These are phyloP conservation scores for Diadegma fenestrale DNA, from an alignment of 2,888 invertebrate species.

Conservation along the genomic window DNA sequence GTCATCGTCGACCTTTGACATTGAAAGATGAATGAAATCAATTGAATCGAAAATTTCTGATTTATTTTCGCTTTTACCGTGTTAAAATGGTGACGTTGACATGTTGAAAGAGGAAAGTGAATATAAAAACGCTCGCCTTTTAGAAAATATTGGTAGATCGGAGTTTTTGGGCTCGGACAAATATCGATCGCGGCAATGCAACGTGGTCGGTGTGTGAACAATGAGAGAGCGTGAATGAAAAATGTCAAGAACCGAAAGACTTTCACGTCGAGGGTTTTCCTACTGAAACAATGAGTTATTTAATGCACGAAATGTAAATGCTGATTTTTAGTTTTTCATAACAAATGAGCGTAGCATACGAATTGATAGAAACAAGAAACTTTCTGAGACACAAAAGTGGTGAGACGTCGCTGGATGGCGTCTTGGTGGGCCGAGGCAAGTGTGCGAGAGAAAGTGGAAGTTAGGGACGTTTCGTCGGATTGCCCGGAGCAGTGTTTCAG, in stretches of 20 bases:
- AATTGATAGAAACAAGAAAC: conserved; percentile 59
- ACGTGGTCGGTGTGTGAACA: background rate
- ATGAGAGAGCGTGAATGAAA: background rate
- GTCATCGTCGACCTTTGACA: too few relatives aligned
- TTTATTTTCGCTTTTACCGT: background rate
- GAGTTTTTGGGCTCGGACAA: background rate
- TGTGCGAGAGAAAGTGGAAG: conserved; percentile 22
- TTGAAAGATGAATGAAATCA: too few relatives aligned
- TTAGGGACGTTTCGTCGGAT: conserved; percentile 36
- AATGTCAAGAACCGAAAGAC: background rate
- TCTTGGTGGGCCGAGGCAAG: background rate
- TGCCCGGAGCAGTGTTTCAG: conserved; percentile 55
- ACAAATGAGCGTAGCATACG: conserved; percentile 14
- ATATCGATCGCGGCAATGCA: background rate
- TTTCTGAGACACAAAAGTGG: conserved; percentile 22
- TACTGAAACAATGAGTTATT: background rate
- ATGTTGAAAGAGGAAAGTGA: background rate
- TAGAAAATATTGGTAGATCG: background rate
- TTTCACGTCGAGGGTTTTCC: background rate
- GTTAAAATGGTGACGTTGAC: background rate
- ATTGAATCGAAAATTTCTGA: too few relatives aligned
- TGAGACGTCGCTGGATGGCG: conserved; percentile 1
- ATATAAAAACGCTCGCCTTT: background rate
- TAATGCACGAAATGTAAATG: background rate
- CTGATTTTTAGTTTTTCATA: background rate